Base-by-base conservation (phyloP, 2,888 invertebrate genomes). In the Parapristionchus giblindavisi region DNA sequence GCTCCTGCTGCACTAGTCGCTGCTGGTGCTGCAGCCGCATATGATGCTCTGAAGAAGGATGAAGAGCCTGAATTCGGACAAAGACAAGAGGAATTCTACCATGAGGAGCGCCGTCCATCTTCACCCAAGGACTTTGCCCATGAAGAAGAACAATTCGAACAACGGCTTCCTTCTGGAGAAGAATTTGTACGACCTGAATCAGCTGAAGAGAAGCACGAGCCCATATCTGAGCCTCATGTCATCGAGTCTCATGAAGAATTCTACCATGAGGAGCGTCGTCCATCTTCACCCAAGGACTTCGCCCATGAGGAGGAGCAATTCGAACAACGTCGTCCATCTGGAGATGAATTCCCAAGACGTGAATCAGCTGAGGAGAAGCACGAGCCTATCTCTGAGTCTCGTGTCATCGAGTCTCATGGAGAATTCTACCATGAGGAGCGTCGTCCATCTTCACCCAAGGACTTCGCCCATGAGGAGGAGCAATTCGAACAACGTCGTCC, bases 1-100 rank as follows among this genome's bases (percentile, higher is more conserved):
- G 77, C 70, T 21, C 74, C 77, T 8, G 75, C 61, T 36, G 75
- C 75, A 21, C 54, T 77, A n/a, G 76, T 60, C 3, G 77, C 73
- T 17, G 52, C 40, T 27, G 68, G 73, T n/a, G 75, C 54, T 6
- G 52, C 60, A 21, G 66, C 36, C 21, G 76, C 73, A 17, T 43
- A 72, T 43, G 72, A 66, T 6, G 60, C 73, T 21, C 29, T 63
- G 24, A 56, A 72, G 61, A 24, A 63, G 32, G 34, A 71, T 1
- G 54, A 36, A 5, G 61, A 76, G 63, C 63, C 38, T 21, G 21
- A 21, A n/a, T 40, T 24, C 27, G 56, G 32, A 17, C 3, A 56
- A 32, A 27, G 27, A 8, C 27, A 72, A n/a, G 17, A 29, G 17
- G 43, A 43, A 17, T 43, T 43, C 43, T 17, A 14, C 17, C 43